Percentiles rank a stretch among this genome's conserved stretches.
These are phyloP conservation scores for Muscicapa adusta DNA, from an alignment of 2,113 vertebrate species.

Conservation along the genomic window DNA sequence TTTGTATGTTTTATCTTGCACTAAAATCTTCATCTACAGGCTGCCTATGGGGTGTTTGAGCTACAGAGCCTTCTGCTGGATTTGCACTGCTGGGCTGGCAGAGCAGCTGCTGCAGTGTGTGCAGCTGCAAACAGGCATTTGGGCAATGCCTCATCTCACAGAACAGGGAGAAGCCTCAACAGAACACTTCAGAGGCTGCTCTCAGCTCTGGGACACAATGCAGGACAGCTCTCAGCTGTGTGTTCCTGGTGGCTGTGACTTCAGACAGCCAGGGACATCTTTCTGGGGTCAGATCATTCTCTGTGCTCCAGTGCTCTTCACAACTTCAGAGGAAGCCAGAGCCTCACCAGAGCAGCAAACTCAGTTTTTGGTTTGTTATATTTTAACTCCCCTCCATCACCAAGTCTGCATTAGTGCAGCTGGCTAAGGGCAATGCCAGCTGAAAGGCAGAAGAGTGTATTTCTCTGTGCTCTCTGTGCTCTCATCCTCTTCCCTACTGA, in stretches of 20 bases:
- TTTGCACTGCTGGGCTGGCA: not conserved
- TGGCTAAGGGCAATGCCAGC: not conserved
- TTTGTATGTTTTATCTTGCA: not conserved
- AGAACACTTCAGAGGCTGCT: not conserved
- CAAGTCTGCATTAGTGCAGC: not conserved
- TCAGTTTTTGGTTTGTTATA: not conserved
- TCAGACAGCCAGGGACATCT: not conserved
- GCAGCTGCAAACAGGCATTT: not conserved
- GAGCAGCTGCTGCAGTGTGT: not conserved
- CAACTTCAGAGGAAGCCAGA: not conserved
- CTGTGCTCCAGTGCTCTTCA: not conserved
- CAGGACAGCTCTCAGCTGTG: not conserved
- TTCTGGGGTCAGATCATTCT: not conserved
- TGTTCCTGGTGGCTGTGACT: not conserved
- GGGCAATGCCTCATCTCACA: not conserved
- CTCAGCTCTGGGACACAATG: fast-evolving
- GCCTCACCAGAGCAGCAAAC: not conserved
- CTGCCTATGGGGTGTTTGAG: not conserved
- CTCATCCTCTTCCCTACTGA: not conserved
- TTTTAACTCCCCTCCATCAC: not conserved
- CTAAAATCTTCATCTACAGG: not conserved
- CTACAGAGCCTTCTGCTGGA: not conserved
- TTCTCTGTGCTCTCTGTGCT: not conserved
- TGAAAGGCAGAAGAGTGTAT: not conserved
- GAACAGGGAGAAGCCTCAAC: not conserved